Conservation (phyloP, 2,113 vertebrate species). For the Aptenodytes forsteri region DNA sequence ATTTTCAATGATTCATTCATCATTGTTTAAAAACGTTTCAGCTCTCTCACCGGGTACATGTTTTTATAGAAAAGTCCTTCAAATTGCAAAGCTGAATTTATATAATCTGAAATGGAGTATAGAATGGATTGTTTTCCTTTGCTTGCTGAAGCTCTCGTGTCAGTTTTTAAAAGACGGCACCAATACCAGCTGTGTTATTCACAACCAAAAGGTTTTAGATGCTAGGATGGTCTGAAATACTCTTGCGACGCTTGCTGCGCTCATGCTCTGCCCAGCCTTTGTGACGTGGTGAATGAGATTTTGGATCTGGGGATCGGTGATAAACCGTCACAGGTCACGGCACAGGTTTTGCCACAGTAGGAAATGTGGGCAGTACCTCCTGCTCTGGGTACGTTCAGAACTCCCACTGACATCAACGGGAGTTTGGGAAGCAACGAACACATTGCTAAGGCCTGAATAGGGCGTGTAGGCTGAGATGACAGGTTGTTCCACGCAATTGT, state of each 20-base stretch:
- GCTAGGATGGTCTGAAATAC: background rate
- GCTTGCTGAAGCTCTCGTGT: background rate
- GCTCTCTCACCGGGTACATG: background rate
- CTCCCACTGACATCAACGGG: background rate
- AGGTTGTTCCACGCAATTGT: background rate
- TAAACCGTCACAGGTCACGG: background rate
- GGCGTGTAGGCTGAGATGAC: background rate
- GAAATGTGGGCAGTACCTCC: background rate
- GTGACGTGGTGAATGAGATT: background rate
- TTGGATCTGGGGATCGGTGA: background rate
- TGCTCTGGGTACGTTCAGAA: rapidly evolving
- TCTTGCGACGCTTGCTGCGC: background rate
- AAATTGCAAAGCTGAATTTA: background rate
- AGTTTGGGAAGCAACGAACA: background rate
- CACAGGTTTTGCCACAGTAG: background rate
- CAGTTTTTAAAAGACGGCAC: background rate
- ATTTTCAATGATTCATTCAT: background rate
- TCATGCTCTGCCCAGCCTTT: background rate
- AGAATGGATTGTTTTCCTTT: background rate
- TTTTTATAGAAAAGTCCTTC: background rate
- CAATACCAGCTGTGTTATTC: background rate
- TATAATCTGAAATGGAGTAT: background rate
- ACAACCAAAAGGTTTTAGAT: background rate
- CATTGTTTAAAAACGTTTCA: background rate
- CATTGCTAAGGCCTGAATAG: background rate